Evolutionary conservation across 2,888 invertebrate species (phyloP).

Genomic region (Endotricha flammealis): DNA sequence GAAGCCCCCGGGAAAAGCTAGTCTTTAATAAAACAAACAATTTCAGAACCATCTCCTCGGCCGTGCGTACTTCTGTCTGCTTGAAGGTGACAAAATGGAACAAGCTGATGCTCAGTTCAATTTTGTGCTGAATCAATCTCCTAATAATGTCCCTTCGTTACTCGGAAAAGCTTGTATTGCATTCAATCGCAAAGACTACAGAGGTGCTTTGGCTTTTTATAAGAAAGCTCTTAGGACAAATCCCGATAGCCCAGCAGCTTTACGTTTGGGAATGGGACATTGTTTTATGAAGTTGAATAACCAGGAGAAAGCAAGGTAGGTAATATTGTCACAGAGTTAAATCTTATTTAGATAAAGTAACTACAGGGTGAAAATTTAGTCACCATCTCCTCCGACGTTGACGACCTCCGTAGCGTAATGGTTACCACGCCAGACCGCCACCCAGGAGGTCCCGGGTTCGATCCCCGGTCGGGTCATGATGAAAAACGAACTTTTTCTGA

Average conservation of each 20-base stretch:
- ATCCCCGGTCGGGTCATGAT: too few relatives aligned
- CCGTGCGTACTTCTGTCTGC: conserved; percentile 97
- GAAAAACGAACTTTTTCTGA: too few relatives aligned
- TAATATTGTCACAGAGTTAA: too few relatives aligned
- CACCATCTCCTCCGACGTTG: too few relatives aligned
- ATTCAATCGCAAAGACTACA: conserved; percentile 97
- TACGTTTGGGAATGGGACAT: conserved; percentile 98
- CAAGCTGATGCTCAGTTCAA: conserved; percentile 99
- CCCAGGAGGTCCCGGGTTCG: too few relatives aligned
- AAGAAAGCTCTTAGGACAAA: conserved; percentile 98
- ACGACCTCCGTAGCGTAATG: too few relatives aligned
- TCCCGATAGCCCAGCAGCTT: conserved; percentile 97
- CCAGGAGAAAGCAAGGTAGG: conserved; percentile 93
- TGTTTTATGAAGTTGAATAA: conserved; percentile 98
- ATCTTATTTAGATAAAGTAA: too few relatives aligned
- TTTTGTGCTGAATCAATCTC: conserved; percentile 97
- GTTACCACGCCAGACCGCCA: too few relatives aligned
- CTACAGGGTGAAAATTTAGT: too few relatives aligned
- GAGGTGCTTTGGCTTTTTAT: conserved; percentile 97
- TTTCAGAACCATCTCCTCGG: conserved; percentile 95
- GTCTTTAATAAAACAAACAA: too few relatives aligned
- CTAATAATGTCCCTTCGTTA: conserved; percentile 97
- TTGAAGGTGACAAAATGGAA: conserved; percentile 99
- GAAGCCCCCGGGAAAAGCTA: too few relatives aligned
- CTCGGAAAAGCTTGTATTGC: conserved; percentile 99